Evolutionary conservation across 1,140 invertebrate species (phyloP).

Genomic region (Drosophila obscura): DNA sequence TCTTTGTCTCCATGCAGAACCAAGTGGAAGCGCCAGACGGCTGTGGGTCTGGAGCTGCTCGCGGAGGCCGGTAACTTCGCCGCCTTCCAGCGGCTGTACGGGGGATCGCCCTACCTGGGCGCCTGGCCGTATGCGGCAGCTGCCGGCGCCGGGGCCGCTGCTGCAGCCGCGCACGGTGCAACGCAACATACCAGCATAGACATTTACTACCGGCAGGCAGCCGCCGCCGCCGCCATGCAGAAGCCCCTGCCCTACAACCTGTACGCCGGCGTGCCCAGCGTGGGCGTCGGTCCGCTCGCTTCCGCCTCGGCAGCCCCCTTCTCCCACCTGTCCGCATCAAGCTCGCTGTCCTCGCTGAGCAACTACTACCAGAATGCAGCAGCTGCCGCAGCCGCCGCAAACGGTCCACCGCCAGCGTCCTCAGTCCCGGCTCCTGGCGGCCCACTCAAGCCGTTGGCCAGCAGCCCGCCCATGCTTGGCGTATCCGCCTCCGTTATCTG

Average conservation of each 20-base stretch:
- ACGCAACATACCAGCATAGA: constrained; percentile 89
- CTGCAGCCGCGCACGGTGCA: constrained; percentile 83
- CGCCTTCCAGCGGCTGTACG: constrained; percentile 96
- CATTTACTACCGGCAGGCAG: constrained; percentile 90
- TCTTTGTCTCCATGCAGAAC: constrained; percentile 89
- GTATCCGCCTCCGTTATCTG: constrained; percentile 3
- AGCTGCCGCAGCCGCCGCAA: constrained; percentile 60
- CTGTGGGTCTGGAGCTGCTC: constrained; percentile 97
- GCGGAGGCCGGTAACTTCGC: constrained; percentile 98
- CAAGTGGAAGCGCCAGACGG: constrained; percentile 99
- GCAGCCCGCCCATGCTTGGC: background rate
- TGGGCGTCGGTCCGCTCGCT: constrained; percentile 49
- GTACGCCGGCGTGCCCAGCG: constrained; percentile 78
- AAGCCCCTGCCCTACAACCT: constrained; percentile 93
- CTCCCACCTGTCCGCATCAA: constrained; percentile 82
- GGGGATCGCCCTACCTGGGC: constrained; percentile 88
- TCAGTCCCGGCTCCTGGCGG: constrained; percentile 1
- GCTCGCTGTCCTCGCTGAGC: constrained; percentile 81
- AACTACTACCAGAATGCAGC: constrained; percentile 81
- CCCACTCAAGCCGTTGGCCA: constrained; percentile 10
- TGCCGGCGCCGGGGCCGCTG: constrained; percentile 72
- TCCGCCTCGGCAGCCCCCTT: constrained; percentile 69
- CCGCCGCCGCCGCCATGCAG: constrained; percentile 89
- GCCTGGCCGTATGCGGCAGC: constrained; percentile 86
- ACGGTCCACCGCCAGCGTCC: constrained; percentile 27